These are phyloP conservation scores for Alloplasta piceator DNA, from an alignment of 2,888 invertebrate species.

Conservation along the genomic window DNA sequence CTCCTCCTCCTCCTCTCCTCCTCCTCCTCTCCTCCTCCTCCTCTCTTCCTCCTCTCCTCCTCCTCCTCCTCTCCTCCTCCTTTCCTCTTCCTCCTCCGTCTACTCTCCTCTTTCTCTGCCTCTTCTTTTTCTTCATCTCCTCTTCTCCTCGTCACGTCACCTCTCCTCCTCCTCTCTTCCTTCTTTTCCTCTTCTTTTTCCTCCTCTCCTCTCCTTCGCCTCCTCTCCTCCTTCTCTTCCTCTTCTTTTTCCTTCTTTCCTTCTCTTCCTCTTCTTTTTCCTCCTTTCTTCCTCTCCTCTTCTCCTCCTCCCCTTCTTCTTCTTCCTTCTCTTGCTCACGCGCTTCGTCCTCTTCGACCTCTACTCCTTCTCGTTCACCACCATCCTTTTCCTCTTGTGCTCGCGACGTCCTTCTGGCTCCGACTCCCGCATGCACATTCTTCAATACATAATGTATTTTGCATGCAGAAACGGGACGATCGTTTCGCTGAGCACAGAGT, in stretches of 20 bases:
- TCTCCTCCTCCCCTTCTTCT: slow-evolving; percentile 49
- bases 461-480: slow-evolving; percentile 61
- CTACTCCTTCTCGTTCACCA: neutral
- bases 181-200: neutral
- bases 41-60: slow-evolving; percentile 31
- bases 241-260: slow-evolving; percentile 15
- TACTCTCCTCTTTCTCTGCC: no score
- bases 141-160: slow-evolving; percentile 25
- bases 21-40: neutral
- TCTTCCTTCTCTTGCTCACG: neutral
- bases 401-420: slow-evolving; percentile 49
- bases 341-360: slow-evolving; percentile 33
- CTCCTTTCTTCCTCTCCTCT: slow-evolving; percentile 5
- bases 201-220: slow-evolving; percentile 21
- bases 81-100: slow-evolving; percentile 38
- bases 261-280: slow-evolving; percentile 32
- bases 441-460: slow-evolving; percentile 68
- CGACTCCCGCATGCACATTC: slow-evolving; percentile 35
- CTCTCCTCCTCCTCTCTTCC: slow-evolving; percentile 44
- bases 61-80: neutral
- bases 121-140: slow-evolving; percentile 9
- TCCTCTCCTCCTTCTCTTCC: slow-evolving; percentile 10
- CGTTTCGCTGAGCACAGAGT: slow-evolving; percentile 30
- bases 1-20: no score
- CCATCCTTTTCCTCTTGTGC: slow-evolving; percentile 27